Percentiles rank a stretch among this genome's conserved stretches.
These are phyloP conservation scores for Cephus sareptanus DNA, from an alignment of 2,888 invertebrate genomes.

Conservation along the genomic window DNA sequence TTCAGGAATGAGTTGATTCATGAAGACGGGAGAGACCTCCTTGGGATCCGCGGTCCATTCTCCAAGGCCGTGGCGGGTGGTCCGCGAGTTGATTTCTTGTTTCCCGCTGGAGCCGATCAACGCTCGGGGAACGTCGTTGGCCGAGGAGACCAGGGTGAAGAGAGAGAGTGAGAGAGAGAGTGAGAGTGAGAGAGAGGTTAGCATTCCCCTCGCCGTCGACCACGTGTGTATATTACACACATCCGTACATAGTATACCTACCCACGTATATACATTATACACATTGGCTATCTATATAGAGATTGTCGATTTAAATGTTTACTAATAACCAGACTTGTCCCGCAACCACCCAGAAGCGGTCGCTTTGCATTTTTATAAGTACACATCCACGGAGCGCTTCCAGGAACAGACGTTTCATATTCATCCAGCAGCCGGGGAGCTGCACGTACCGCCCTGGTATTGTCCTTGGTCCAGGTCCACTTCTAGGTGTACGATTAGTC, in stretches of 20 bases:
- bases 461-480: not conserved
- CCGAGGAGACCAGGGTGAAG: slow-evolving; percentile 2
- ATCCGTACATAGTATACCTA: slow-evolving; percentile 7
- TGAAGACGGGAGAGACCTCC: slow-evolving; percentile 66
- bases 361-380: slow-evolving; percentile 66
- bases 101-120: slow-evolving; percentile 42
- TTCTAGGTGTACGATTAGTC: slow-evolving; percentile 4
- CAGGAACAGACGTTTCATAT: slow-evolving; percentile 56
- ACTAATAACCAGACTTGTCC: slow-evolving; percentile 66
- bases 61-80: slow-evolving; percentile 64
- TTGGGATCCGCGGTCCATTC: slow-evolving; percentile 58
- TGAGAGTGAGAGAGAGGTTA: slow-evolving; percentile 28
- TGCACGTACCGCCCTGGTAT: not conserved
- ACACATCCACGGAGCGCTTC: slow-evolving; percentile 38
- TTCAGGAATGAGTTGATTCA: slow-evolving; percentile 64
- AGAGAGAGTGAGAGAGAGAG: not conserved
- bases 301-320: slow-evolving; percentile 67
- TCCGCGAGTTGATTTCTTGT: slow-evolving; percentile 66
- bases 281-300: slow-evolving; percentile 39
- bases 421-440: slow-evolving; percentile 39
- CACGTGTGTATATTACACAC: not conserved
- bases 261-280: slow-evolving; percentile 2
- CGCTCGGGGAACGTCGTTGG: not conserved
- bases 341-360: slow-evolving; percentile 65
- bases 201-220: slow-evolving; percentile 38